Conservation (phyloP, 2,113 vertebrate species). For the human region DNA sequence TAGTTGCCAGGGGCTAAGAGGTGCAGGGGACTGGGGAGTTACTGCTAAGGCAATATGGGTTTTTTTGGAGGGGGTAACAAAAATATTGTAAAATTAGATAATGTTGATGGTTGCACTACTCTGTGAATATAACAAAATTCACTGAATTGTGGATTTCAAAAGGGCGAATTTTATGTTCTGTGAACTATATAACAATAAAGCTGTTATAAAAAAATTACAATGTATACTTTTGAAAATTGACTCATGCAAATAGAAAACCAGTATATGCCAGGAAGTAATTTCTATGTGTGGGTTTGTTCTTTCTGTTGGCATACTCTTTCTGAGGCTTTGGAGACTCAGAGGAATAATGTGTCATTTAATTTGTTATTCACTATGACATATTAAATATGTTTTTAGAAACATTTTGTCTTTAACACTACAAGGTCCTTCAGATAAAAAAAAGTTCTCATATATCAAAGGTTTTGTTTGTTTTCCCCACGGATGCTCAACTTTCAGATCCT, state of each 20-base stretch:
- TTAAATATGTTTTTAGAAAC: conserved; percentile 20
- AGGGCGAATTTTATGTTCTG: neutral
- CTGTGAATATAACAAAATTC: neutral
- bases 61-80: neutral
- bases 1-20: neutral
- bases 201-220: neutral
- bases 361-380: conserved; percentile 11
- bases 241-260: neutral
- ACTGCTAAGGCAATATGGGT: neutral
- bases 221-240: conserved; percentile 41
- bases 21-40: neutral
- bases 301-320: conserved; percentile 20
- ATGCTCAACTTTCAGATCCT: neutral
- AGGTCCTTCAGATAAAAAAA: conserved; percentile 30
- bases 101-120: neutral
- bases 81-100: conserved; percentile 9
- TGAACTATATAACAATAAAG: conserved; percentile 20
- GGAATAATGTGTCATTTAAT: conserved; percentile 10
- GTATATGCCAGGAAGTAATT: conserved; percentile 28
- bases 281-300: neutral
- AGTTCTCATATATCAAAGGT: neutral
- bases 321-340: neutral
- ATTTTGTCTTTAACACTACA: conserved; percentile 22
- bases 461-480: neutral
- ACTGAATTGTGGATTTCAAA: conserved; percentile 5